Percentiles rank a stretch among this genome's conserved stretches.
Conservation (phyloP, 2,113 vertebrate genomes). For the Cryptomyrus ogoouensis region DNA sequence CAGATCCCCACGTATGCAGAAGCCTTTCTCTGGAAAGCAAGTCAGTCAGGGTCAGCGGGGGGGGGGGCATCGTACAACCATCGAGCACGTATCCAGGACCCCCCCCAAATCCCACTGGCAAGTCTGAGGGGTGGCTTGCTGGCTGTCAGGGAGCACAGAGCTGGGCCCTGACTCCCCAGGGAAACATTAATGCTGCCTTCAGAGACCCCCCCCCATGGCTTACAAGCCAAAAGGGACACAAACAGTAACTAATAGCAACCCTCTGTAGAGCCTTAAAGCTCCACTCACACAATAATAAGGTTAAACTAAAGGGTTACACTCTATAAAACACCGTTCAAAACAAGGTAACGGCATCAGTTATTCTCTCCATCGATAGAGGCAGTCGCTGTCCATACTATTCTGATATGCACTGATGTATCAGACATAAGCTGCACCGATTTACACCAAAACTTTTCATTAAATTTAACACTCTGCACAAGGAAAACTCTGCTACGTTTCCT, state of each 20-base stretch:
- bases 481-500: neutral
- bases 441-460: neutral
- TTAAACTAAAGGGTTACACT: neutral
- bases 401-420: neutral
- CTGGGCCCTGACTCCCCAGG: neutral
- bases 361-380: neutral
- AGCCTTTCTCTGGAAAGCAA: constrained; percentile 81
- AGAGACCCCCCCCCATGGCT: neutral
- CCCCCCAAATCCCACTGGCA: neutral
- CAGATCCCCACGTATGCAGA: constrained; percentile 91
- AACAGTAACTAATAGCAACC: constrained; percentile 1
- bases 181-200: neutral
- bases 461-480: neutral
- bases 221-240: neutral
- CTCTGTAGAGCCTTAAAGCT: neutral
- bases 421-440: neutral
- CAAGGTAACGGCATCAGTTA: neutral
- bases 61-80: neutral
- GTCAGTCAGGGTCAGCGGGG: neutral
- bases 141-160: neutral
- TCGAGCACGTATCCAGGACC: neutral
- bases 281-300: neutral
- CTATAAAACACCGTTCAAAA: neutral
- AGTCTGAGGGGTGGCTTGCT: neutral
- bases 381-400: too few species aligned